These are phyloP conservation scores for Heliornis fulica DNA, from an alignment of 2,113 vertebrate genomes.

Conservation along the genomic window DNA sequence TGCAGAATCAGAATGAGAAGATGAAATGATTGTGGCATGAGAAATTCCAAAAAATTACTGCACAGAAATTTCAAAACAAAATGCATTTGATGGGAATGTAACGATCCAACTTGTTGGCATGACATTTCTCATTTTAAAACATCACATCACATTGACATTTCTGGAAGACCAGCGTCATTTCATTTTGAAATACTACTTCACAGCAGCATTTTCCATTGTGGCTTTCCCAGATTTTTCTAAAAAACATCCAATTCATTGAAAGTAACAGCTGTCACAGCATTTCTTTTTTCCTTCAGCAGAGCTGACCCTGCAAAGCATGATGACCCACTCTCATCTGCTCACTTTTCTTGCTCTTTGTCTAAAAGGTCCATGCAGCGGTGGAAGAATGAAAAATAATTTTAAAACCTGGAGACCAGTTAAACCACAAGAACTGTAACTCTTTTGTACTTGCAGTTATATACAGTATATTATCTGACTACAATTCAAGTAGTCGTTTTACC, in stretches of 20 bases:
- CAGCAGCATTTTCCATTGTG: neutral
- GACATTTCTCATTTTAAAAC: slow-evolving; percentile 33
- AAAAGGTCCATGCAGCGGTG: neutral
- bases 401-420: neutral
- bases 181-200: neutral
- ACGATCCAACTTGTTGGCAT: neutral
- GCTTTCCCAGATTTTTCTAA: neutral
- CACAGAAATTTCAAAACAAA: slow-evolving; percentile 31
- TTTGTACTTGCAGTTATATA: neutral
- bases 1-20: neutral
- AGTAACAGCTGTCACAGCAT: neutral
- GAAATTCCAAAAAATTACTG: neutral
- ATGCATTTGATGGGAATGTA: slow-evolving; percentile 1
- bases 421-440: neutral
- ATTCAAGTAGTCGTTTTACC: neutral
- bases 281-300: neutral
- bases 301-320: neutral
- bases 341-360: neutral
- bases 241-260: neutral
- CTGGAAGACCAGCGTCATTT: neutral
- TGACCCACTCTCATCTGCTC: neutral
- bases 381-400: neutral
- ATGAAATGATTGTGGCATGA: neutral
- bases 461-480: neutral
- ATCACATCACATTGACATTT: neutral